A percentile compares a stretch with the other conserved stretches of the same genome.
Conservation (phyloP, 2,797 vertebrate genomes). For the Danio aesculapii region DNA sequence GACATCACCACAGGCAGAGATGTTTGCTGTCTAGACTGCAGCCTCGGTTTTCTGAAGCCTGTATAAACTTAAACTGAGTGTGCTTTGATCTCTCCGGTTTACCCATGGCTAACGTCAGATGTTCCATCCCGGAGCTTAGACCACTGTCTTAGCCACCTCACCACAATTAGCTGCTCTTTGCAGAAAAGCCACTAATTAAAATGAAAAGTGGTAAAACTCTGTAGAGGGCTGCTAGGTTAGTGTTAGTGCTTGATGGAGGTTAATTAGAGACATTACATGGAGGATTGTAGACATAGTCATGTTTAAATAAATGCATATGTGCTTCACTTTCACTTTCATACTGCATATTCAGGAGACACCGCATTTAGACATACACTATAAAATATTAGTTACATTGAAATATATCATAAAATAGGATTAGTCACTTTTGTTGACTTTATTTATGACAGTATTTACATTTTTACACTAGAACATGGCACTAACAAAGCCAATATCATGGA, state of each 20-base stretch:
- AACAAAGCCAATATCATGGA: background rate
- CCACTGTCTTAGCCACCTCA: conserved; percentile 44
- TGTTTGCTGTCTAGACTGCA: conserved; percentile 53
- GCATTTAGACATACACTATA: background rate
- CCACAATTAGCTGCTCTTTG: conserved; percentile 61
- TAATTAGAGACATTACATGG: conserved; percentile 47
- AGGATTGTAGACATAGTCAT: conserved; percentile 22
- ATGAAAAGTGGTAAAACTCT: conserved; percentile 48
- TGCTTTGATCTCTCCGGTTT: conserved; percentile 48
- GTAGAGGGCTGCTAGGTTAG: conserved; percentile 9
- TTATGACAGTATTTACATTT: no score
- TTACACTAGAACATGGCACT: no score
- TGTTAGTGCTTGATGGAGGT: conserved; percentile 19
- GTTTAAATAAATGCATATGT: conserved; percentile 12
- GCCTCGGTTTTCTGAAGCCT: conserved; percentile 42
- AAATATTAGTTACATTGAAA: no score
- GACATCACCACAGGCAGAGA: conserved; percentile 51
- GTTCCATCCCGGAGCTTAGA: conserved; percentile 55
- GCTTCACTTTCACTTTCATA: conserved; percentile 1
- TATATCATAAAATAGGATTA: no score
- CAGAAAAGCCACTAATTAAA: conserved; percentile 59
- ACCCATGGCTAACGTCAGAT: conserved; percentile 59
- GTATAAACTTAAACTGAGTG: conserved; percentile 14
- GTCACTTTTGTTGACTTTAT: no score
- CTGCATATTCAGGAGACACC: background rate